Evolutionary conservation across 2,113 vertebrate species (phyloP).

Genomic region (Oreochromis spilurus): DNA sequence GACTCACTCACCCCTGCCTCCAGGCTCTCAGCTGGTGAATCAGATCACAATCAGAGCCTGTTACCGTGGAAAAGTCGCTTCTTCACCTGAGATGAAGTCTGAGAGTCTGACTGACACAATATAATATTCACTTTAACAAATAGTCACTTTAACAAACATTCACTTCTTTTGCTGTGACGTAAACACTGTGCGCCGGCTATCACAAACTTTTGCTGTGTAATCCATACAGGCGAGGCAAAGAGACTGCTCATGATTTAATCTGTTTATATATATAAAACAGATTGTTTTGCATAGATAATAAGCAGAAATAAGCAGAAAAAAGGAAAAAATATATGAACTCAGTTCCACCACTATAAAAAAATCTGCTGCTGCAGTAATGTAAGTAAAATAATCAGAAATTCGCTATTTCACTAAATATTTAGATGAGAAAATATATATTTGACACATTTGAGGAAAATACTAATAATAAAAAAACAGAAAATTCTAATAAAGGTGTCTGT

Average conservation of each 20-base stretch:
- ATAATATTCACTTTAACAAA: neutral
- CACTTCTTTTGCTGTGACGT: neutral
- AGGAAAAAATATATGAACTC: neutral
- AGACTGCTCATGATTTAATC: too few relatives aligned
- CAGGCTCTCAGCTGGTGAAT: neutral
- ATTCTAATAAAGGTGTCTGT: neutral
- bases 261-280: too few relatives aligned
- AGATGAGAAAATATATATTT: neutral
- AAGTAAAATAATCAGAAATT: neutral
- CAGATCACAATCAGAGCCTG: neutral
- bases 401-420: neutral
- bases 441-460: neutral
- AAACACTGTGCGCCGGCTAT: too few relatives aligned
- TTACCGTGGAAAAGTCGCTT: neutral
- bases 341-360: neutral
- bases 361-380: neutral
- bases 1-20: neutral
- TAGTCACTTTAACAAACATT: neutral
- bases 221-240: too few relatives aligned
- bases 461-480: neutral
- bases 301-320: neutral
- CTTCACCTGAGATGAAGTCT: neutral
- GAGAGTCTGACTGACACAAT: neutral
- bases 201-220: too few relatives aligned
- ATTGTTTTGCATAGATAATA: neutral